Base-by-base conservation (phyloP, 30 jellyfish, hydroid and myxozoan genomes). In the Aurelia sp. region DNA sequence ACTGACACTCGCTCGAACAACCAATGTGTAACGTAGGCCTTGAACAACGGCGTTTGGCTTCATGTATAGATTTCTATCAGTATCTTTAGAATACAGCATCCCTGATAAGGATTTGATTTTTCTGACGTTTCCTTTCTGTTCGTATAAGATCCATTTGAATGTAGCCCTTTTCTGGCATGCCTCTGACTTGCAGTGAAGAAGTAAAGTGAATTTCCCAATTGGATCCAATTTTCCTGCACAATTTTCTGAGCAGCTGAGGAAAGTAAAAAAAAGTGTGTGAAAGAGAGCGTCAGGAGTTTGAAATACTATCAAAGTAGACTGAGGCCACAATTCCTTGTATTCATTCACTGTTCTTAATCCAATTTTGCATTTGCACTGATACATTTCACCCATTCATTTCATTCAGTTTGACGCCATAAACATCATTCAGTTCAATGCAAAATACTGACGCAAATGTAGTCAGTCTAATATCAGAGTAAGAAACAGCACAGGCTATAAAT, bases 141-240 rank as follows among this genome's bases (percentile, higher is more conserved):
- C 62, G 35, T 12, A n/a, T 71, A 80, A 38, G 22, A 60, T 21
- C 90, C 90, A 80, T 13, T 41, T 63, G 90, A 63, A 80, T 19
- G 47, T 63, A 3, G 90, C 81, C 30, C 81, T 21, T 15, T 51
- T 52, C 33, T 66, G 22, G 81, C 90, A 80, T 53, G 90, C 61
- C 13, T 80, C 79, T 33, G 79, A 66, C 7, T 30, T 64, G 74
- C 90, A 80, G 55, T 13, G 12, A 10, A 63, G 55, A 52, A n/a
- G 41, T 35, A 80, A 41, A 12, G 81, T 50, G 60, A 80, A 68
- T 11, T 50, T 65, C 16, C 40, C 74, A 3, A 66, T 31, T 20
- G 90, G 90, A 50, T 63, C 73, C 33, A 80, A 17, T 47, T 80
- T 80, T 17, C 73, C 48, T 40, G 81, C 90, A 65, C 90, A 80